phyloP scores from a whole-genome alignment of 2,797 vertebrate genomes.

The Enteromius paludinosus region DNA sequence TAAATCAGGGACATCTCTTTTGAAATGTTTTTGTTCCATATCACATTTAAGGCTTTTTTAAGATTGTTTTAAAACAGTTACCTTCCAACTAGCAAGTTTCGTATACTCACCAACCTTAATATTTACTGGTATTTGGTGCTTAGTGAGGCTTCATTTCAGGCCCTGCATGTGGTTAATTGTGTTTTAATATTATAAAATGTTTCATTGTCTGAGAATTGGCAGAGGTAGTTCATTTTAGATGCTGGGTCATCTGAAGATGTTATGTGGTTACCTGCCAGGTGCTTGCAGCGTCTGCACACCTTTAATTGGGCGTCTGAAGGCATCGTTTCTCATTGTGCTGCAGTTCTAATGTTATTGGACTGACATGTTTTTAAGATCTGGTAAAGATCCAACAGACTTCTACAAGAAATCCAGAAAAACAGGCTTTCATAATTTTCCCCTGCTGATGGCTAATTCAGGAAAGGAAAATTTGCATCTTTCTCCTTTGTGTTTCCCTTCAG shows the following conservation, averaged over 20 bases:
- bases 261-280: slow-evolving; percentile 15
- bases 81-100: neutral
- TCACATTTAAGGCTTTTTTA: neutral
- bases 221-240: neutral
- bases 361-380: neutral
- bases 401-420: slow-evolving; percentile 8
- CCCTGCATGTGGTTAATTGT: neutral
- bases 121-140: neutral
- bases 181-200: neutral
- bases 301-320: slow-evolving; percentile 39
- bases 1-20: too few relatives aligned
- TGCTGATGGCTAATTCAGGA: slow-evolving; percentile 35
- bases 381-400: slow-evolving; percentile 25
- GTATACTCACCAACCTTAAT: neutral
- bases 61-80: neutral
- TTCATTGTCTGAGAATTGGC: neutral
- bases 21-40: neutral
- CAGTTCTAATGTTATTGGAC: slow-evolving; percentile 11
- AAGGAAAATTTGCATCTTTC: slow-evolving; percentile 43
- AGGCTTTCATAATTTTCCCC: slow-evolving; percentile 26
- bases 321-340: slow-evolving; percentile 9
- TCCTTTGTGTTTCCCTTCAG: slow-evolving; percentile 42
- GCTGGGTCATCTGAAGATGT: slow-evolving; percentile 10
- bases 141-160: neutral
- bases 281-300: slow-evolving; percentile 9